phyloP scores from a whole-genome alignment of 2,797 vertebrate genomes.

The Melanogrammus aeglefinus region DNA sequence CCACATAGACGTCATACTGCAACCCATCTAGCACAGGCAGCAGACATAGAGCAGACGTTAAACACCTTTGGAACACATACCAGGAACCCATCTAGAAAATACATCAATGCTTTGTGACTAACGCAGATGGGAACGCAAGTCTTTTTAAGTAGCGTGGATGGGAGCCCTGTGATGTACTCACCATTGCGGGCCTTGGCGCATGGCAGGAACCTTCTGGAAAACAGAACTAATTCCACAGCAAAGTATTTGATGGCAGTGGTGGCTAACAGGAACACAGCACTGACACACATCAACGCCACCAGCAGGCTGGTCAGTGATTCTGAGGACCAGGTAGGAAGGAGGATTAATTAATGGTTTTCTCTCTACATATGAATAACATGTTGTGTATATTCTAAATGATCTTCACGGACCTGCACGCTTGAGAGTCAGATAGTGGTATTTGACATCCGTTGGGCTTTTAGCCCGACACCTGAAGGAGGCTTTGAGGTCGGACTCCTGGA shows the following conservation, averaged over 20 bases:
- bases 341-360: background rate
- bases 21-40: background rate
- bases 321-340: slow-evolving; percentile 35
- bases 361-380: background rate
- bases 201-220: slow-evolving; percentile 56
- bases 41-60: background rate
- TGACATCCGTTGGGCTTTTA: fast-evolving
- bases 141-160: too few species aligned
- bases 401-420: slow-evolving; percentile 36
- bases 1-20: background rate
- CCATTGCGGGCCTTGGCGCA: slow-evolving; percentile 53
- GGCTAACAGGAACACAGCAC: slow-evolving; percentile 43
- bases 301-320: slow-evolving; percentile 45
- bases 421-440: slow-evolving; percentile 40
- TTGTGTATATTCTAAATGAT: background rate
- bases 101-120: background rate
- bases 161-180: slow-evolving; percentile 42
- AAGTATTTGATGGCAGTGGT: slow-evolving; percentile 58
- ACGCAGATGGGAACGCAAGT: too few species aligned
- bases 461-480: slow-evolving; percentile 58
- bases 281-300: slow-evolving; percentile 31
- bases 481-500: slow-evolving; percentile 63
- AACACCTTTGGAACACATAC: background rate
- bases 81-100: background rate
- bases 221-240: slow-evolving; percentile 64